Evolutionary conservation across 2,113 vertebrate species (phyloP).

Genomic region (Cochlearius cochlearius): DNA sequence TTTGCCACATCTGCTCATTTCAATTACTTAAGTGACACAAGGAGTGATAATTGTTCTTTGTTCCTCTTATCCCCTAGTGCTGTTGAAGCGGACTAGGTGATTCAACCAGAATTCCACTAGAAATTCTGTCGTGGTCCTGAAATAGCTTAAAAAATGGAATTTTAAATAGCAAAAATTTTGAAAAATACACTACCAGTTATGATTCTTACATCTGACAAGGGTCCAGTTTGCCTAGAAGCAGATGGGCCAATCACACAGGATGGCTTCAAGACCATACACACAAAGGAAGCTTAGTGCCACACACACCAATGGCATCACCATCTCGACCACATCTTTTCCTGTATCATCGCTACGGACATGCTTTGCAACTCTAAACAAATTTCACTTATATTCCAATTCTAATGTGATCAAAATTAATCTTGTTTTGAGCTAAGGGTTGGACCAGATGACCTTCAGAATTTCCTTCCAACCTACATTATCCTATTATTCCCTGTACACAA

Average conservation of each 20-base stretch:
- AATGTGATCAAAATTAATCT: neutral
- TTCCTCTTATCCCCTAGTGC: neutral
- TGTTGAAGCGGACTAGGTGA: neutral
- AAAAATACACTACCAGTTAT: neutral
- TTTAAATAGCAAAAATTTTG: neutral
- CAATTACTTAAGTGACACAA: neutral
- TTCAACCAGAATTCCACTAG: neutral
- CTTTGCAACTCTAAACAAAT: neutral
- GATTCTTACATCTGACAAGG: neutral
- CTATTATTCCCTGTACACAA: neutral
- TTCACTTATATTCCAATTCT: neutral
- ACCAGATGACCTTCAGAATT: neutral
- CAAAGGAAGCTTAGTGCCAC: neutral
- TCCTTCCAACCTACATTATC: neutral
- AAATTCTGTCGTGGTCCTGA: neutral
- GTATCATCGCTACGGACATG: neutral
- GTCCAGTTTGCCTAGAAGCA: neutral
- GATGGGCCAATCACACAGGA: rapidly evolving
- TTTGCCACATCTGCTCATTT: neutral
- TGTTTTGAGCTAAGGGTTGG: neutral
- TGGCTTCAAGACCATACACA: neutral
- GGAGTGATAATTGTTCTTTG: neutral
- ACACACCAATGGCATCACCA: neutral
- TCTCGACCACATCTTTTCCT: neutral
- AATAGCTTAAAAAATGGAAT: neutral